These are phyloP conservation scores for Brenthis hecate DNA, from an alignment of 2,888 invertebrate species.

Conservation along the genomic window DNA sequence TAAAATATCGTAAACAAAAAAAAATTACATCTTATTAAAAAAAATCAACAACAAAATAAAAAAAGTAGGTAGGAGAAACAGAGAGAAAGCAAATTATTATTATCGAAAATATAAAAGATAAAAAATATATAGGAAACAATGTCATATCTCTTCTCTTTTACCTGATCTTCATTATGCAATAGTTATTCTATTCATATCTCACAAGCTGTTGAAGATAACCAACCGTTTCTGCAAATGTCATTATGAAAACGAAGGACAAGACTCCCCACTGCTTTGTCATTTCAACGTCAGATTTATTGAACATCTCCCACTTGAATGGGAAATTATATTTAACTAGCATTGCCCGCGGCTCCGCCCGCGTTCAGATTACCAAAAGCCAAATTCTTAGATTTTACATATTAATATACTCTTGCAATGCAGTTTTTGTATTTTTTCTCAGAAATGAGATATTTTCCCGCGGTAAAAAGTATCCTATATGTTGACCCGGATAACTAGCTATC, in stretches of 20 bases:
- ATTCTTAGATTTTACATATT: too few species aligned
- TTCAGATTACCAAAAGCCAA: too few species aligned
- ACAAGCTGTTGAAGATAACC: neutral
- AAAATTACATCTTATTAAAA: too few species aligned
- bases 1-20: too few species aligned
- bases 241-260: constrained; percentile 12
- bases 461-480: too few species aligned
- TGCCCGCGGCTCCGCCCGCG: too few species aligned
- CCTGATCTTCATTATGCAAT: neutral
- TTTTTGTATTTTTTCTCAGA: too few species aligned
- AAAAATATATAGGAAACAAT: neutral
- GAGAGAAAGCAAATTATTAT: neutral
- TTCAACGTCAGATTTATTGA: constrained; percentile 14
- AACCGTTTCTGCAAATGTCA: constrained; percentile 7
- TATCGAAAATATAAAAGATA: neutral
- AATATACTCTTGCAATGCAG: too few species aligned
- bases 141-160: neutral
- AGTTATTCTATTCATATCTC: neutral
- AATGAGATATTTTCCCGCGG: too few species aligned
- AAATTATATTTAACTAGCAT: constrained; percentile 2
- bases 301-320: neutral
- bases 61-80: too few species aligned
- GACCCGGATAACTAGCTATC: too few species aligned
- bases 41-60: too few species aligned
- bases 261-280: constrained; percentile 13